Base-by-base conservation (phyloP, 53 echinoderm and acorn worm genomes). In the Holothuria leucospilota region DNA sequence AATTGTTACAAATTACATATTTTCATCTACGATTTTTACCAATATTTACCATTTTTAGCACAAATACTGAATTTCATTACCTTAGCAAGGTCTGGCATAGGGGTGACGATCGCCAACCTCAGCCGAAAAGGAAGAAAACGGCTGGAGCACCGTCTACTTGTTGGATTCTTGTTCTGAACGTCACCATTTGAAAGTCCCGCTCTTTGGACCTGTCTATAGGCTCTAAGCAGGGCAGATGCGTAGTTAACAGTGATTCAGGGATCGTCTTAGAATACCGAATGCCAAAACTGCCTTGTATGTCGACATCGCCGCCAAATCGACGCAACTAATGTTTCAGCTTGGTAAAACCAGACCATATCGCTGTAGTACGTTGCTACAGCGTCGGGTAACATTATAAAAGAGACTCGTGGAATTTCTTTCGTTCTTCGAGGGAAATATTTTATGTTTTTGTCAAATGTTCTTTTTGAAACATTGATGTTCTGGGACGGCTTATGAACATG, bases 121-220 rank as follows among this genome's bases (percentile, higher is more conserved):
- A 67, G 25, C 84, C 67, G 23, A 83, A 66, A 51, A 52, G 65
- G 68, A 41, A 46, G 24, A 52, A 75, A 75, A 20, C 46, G 52
- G 14, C 8, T n/a, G 52, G 52, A 75, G 49, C 75, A 52, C 21
- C 16, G 52, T 27, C 56, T 60, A 59, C 39, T 62, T 58, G 28
- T 39, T 24, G 27, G 65, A 38, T 83, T 83, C 84, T 3, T 83
- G 26, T 51, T 63, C 40, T 38, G 49, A 83, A 39, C 67, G 68
- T 83, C 68, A 49, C 26, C 65, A 29, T 83, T 83, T 67, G 63
- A 83, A 83, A 66, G 66, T 65, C 84, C 84, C 84, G 84, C 84
- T 80, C 80, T 83, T 67, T 83, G 84, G 84, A 67, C 84, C 84
- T 83, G 25, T 27, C 34, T 66, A 46, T 46, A 42, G 51, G 21